Conservation (phyloP, 2,113 vertebrate genomes). For the Merops nubicus region DNA sequence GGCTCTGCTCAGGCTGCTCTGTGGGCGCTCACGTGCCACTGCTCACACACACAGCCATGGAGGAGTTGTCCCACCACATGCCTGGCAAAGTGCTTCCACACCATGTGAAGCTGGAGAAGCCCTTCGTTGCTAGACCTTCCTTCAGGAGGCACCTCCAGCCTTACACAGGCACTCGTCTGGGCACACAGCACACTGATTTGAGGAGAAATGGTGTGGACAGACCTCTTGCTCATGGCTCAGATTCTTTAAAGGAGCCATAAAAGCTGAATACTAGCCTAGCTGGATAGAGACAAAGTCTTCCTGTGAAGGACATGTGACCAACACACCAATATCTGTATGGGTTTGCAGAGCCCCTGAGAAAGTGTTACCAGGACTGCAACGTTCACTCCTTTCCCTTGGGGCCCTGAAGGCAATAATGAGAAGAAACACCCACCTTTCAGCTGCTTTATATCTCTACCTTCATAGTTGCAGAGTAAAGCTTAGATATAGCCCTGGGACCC, state of each 20-base stretch:
- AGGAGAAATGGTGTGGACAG: neutral
- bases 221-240: neutral
- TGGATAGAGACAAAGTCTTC: neutral
- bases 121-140: neutral
- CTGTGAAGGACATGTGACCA: neutral
- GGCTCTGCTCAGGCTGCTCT: neutral
- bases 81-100: neutral
- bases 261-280: neutral
- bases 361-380: neutral
- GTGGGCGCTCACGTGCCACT: fast-evolving
- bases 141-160: neutral
- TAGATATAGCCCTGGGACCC: fast-evolving
- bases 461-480: neutral
- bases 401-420: neutral
- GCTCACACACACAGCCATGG: fast-evolving
- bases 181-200: fast-evolving
- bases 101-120: neutral
- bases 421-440: neutral
- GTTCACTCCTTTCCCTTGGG: neutral
- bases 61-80: fast-evolving
- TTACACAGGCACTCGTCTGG: no score
- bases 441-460: neutral
- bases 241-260: neutral
- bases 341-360: neutral
- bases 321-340: neutral